Base-by-base conservation (phyloP, 2,113 vertebrate species). In the Clinocottus analis region DNA sequence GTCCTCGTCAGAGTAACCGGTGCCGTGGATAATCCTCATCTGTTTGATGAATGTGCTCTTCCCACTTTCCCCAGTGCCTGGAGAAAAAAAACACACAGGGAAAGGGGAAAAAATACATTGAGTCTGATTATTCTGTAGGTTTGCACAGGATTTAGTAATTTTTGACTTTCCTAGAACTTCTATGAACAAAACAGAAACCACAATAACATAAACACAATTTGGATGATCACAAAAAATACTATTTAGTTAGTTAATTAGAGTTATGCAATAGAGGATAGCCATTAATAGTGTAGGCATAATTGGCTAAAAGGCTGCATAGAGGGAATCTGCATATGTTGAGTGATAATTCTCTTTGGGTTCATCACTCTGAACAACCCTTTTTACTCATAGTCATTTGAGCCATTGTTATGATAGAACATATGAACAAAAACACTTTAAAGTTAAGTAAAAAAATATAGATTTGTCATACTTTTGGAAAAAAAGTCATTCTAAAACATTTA, bases 1-100 rank as follows among this genome's bases (percentile, higher is more conserved):
- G 93, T 99, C 97, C 91, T 99, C 98, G 72, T 99, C 98, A 1
- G 98, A 96, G 90, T 99, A 99, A 49, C 98, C 97, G 1, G 97
- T 90, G 35, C 98, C 97, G 25, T 99, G 94, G 86, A 95, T 95
- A 72, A 95, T 95, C 82, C 94, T 93, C 94, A 95, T 95, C 89
- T 95, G 94, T 86, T 95, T 95, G 85, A 95, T 95, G 80, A 95
- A 95, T 23, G 94, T 95, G 90, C 94, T 95, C 83, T 95, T 95
- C 35, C 94, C 94, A 49, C 94, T 95, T 82, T 95, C 94, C 5
- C 94, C 94, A n/a, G 94, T 95, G 78, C 94, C 94, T 95, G 88
- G 72, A 47, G 68, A 23, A 21, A 56, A 63, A 29, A 27, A n/a
- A n/a, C n/a, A 67, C 58, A 88, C 66, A 67, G 43, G 8, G 41